A percentile compares a stretch with the other conserved stretches of the same genome.
phyloP scores from a whole-genome alignment of 1,140 invertebrate genomes.

The Bombus ignitus region DNA sequence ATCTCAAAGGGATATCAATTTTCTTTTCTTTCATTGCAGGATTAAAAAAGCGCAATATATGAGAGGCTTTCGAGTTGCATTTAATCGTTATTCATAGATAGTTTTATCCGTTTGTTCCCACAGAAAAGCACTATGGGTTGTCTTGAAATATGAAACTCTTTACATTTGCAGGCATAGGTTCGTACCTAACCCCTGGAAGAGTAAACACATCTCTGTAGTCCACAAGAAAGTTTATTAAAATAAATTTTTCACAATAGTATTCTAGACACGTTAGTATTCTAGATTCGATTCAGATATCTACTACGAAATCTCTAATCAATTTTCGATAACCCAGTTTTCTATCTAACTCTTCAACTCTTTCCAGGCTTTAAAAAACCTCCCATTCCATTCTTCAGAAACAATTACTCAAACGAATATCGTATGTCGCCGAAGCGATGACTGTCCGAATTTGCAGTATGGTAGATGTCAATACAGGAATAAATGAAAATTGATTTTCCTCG shows the following conservation, averaged over 20 bases:
- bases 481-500: slow-evolving; percentile 59
- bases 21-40: slow-evolving; percentile 38
- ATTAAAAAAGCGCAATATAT: slow-evolving; percentile 50
- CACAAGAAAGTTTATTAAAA: neutral
- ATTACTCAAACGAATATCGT: neutral
- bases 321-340: neutral
- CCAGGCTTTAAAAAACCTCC: neutral
- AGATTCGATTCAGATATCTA: neutral
- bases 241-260: neutral
- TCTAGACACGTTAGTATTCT: no score
- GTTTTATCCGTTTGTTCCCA: neutral
- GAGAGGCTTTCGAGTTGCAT: neutral
- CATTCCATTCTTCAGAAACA: neutral
- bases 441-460: neutral
- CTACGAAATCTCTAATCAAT: neutral
- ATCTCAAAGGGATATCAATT: slow-evolving; percentile 40
- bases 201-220: neutral
- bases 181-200: neutral
- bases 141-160: neutral
- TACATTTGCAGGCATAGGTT: neutral
- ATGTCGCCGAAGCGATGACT: neutral
- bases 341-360: neutral
- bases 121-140: neutral
- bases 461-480: slow-evolving; percentile 24
- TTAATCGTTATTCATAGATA: slow-evolving; percentile 26